Evolutionary conservation across 2,888 invertebrate species (phyloP), one percentile per base, ranked within the genome.

Genomic region (Orthosia cruda): DNA sequence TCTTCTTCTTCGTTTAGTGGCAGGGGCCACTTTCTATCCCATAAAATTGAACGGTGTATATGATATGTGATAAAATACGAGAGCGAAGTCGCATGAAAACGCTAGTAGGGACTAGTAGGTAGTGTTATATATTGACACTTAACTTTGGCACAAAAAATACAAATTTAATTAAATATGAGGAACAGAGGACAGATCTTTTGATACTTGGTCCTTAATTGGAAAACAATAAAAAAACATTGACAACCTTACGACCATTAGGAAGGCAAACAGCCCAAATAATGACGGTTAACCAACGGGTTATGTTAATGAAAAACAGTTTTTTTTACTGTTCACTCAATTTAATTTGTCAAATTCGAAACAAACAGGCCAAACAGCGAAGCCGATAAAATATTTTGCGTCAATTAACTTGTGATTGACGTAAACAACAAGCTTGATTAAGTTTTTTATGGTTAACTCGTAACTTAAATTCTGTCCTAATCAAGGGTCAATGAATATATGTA

Each of bases 181-280:
- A 55, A 13, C 13, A 50, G 18, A 23, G 4, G 45, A 50, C 49
- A 11, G 11, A n/a, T 26, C 16, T 57, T 49, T 49, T 23, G 57
- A 45, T 77, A 77, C 47, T 2, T 26, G 49, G 57, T 55, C 18
- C 23, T 77, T 49, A 18, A 62, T 50, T 76, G 26, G 47, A n/a
- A 55, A 16, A n/a, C 49, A 9, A n/a, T 23, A 59, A 74, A 62
- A n/a, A 61, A 69, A 61, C 40, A 40, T 13, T 59, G 5, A 20
- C 47, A 71, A 59, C 49, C 20, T 59, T 49, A 59, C 16, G n/a
- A 76, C 23, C 2, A 62, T 20, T 32, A 18, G 64, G 80, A 67
- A 76, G 83, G 83, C 20, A 72, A 72, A 64, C 69, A 23, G 26
- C 49, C 16, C n/a, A 65, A 61, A 50, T 69, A 62, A 61, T 26